A percentile compares a stretch with the other conserved stretches of the same genome.
Conservation (phyloP, 2,888 invertebrate species). For the Macrophya annulata region DNA sequence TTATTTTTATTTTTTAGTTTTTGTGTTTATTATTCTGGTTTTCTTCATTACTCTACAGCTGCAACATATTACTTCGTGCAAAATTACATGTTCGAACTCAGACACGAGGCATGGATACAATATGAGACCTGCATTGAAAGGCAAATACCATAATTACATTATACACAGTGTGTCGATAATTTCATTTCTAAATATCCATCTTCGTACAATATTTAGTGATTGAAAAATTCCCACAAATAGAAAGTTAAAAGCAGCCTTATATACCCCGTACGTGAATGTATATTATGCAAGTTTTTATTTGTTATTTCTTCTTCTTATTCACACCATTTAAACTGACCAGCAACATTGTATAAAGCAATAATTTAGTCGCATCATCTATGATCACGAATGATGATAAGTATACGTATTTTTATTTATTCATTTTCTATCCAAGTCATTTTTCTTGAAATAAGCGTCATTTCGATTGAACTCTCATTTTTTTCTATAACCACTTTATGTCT, state of each 20-base stretch:
- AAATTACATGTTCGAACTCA: slow-evolving; percentile 28
- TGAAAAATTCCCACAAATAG: not conserved
- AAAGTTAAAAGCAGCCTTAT: not conserved
- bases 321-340: not conserved
- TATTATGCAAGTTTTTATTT: not conserved
- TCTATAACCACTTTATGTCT: not conserved
- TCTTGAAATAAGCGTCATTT: slow-evolving; percentile 3
- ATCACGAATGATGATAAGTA: not conserved
- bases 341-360: not conserved
- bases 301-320: not conserved
- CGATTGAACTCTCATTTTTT: slow-evolving; percentile 3
- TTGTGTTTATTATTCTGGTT: slow-evolving; percentile 4
- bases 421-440: not conserved
- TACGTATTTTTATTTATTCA: not conserved
- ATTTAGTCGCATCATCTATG: not conserved
- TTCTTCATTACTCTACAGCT: slow-evolving; percentile 29
- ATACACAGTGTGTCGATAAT: slow-evolving; percentile 9
- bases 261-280: not conserved
- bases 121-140: not conserved
- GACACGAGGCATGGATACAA: slow-evolving; percentile 11
- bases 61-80: slow-evolving; percentile 23
- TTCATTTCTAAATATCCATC: not conserved
- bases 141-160: slow-evolving; percentile 22
- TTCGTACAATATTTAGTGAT: not conserved
- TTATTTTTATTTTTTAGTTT: not conserved